Evolutionary conservation across 2,113 vertebrate genomes (phyloP), one percentile per base, ranked within the genome.

Genomic region (Colistium nudipinnis): DNA sequence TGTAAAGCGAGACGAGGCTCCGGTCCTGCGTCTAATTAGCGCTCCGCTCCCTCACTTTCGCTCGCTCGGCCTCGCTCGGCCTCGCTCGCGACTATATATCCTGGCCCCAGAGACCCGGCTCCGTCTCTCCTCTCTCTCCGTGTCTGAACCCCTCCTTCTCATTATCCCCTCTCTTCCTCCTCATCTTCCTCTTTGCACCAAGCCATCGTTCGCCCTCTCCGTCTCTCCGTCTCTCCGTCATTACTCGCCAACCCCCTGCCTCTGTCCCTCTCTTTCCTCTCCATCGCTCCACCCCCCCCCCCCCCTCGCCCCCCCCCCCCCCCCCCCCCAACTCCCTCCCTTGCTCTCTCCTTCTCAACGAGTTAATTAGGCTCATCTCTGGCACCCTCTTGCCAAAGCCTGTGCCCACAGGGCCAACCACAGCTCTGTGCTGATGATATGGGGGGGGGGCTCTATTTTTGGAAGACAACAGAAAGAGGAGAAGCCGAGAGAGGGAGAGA

Each of bases 351-450:
- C 79, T 76, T 51, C 79, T 84, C 90, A 88, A 88, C 88, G 91
- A 93, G 89, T 89, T 94, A 93, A 94, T 92, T 94, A 86, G 91
- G 89, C 89, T 74, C 70, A 83, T 91, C 84, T 87, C 79, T 87
- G 82, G 84, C 76, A 89, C 86, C 87, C 81, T 85, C 78, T 89
- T 61, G 81, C 88, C 84, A 80, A 82, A 84, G 83, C 80, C 28
- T 53, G 81, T 78, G 74, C 90, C 91, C 90, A 89, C 74, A 83
- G 88, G 90, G 86, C 85, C 88, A 57, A 76, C 76, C 28, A 63
- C 53, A 65, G 78, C 78, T 53, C 76, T 80, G 76, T 64, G 2
- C 75, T 64, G 61, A 79, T 84, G 85, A 87, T 76, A 81, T 70
- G 67, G 55, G 68, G 70, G 45, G 27, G 49, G 27, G 28, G 8